phyloP scores from a whole-genome alignment of 2,113 vertebrate species.

The Pseudorasbora parva region DNA sequence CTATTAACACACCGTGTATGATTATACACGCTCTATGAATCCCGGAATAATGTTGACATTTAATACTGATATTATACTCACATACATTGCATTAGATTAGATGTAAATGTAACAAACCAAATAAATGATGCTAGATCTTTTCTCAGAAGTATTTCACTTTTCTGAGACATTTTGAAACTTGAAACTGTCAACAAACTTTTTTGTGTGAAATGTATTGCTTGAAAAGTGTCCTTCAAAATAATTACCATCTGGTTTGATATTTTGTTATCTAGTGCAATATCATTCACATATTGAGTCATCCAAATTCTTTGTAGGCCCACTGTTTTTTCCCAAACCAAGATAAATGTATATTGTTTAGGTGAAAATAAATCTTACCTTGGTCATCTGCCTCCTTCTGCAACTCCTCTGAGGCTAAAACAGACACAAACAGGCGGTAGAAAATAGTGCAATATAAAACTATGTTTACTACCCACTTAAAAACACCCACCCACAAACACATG shows the following conservation, averaged over 20 bases:
- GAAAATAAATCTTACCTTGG: constrained; percentile 64
- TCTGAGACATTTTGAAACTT: background rate
- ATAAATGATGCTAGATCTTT: no score
- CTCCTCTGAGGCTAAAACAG: constrained; percentile 66
- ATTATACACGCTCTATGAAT: constrained; percentile 9
- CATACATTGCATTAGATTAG: no score
- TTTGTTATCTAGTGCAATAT: background rate
- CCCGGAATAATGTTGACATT: background rate
- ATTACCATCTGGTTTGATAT: background rate
- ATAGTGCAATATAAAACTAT: constrained; percentile 27
- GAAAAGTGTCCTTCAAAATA: background rate
- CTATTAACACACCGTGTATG: no score
- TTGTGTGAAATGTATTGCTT: background rate
- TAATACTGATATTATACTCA: background rate
- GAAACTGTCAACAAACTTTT: background rate
- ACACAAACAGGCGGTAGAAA: background rate
- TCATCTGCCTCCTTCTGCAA: constrained; percentile 61
- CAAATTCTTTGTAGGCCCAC: background rate
- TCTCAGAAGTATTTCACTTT: no score
- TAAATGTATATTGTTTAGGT: background rate
- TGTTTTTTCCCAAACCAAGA: background rate
- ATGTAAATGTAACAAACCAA: no score
- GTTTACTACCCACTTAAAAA: background rate
- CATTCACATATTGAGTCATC: background rate
- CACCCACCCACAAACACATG: background rate